Conservation (phyloP, 2,888 invertebrate species). For the Lasioglossum vierecki region DNA sequence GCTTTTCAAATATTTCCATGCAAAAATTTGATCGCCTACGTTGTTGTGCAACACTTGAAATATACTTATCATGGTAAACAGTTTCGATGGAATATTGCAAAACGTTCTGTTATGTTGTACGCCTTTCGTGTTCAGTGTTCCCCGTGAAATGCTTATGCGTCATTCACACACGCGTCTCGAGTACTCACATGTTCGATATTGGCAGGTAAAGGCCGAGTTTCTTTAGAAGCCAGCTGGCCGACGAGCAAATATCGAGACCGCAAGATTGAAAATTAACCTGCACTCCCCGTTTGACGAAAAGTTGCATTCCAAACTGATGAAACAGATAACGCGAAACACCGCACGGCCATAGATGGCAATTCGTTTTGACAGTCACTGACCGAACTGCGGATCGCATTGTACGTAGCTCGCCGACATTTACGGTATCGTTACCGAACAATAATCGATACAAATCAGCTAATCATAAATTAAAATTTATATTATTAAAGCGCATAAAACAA, state of each 20-base stretch:
- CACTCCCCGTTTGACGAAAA: slow-evolving; percentile 73
- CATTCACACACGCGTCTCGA: background rate
- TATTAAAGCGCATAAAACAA: background rate
- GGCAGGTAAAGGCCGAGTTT: slow-evolving; percentile 76
- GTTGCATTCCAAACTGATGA: slow-evolving; percentile 76
- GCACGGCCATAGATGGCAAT: slow-evolving; percentile 51
- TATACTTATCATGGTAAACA: slow-evolving; percentile 22
- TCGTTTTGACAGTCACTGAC: slow-evolving; percentile 43
- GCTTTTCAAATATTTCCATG: slow-evolving; percentile 11
- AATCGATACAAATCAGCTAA: background rate
- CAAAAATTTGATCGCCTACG: background rate
- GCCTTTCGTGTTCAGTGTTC: background rate
- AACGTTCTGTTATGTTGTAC: background rate
- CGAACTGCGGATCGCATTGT: background rate
- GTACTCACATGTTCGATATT: slow-evolving; percentile 74
- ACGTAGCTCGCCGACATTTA: background rate
- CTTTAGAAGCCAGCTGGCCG: slow-evolving; percentile 76
- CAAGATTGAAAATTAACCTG: slow-evolving; percentile 75
- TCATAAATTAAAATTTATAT: background rate
- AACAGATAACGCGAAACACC: slow-evolving; percentile 51
- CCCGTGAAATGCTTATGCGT: background rate
- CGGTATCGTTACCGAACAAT: background rate
- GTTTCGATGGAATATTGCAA: slow-evolving; percentile 24
- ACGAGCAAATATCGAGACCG: slow-evolving; percentile 76
- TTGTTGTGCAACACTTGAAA: background rate